Base-by-base conservation (phyloP, 2,888 invertebrate genomes). In the Steromphala cineraria region DNA sequence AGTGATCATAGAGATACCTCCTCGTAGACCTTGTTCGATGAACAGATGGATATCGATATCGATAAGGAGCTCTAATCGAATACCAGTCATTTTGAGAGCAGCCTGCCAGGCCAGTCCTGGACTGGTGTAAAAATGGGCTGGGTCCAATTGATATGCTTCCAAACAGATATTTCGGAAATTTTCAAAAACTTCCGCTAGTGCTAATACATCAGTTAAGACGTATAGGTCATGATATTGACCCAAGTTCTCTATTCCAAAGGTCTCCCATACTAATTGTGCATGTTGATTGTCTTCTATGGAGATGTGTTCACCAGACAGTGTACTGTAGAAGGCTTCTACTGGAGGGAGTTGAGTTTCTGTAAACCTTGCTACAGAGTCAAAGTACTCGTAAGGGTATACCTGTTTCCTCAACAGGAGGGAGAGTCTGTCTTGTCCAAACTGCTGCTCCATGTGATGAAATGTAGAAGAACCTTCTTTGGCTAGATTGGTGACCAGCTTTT, bases 91-190 rank as follows among this genome's bases (percentile, higher is more conserved):
- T 81, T 90, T 28, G n/a, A 91, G 85, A 83, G 81, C 86, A 83
- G 79, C 85, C 21, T 74, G 88, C 87, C 84, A 81, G 19, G 75
- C 85, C 17, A 92, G 82, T n/a, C 89, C 89, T 2, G 92, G 90
- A 78, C 80, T 79, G 2, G 89, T 90, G 76, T 82, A 56, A 7
- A 21, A 56, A 19, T 24, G 24, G 19, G 56, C 56, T 2, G 56
- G 24, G 0, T 56, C 56, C 21, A 56, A 19, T 2, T 13, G 10
- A 7, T 56, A 21, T 19, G 36, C 36, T 36, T 36, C 36, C 36
- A 36, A 4, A 36, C 36, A 36, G 7, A 36, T 56, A 24, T 19
- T 56, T 56, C 56, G 15, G n/a, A 56, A 56, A 8, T 2, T 56
- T 21, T 17, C 21, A n/a, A 56, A 56, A 2, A 56, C n/a, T 2